These are phyloP conservation scores for Gallinago paraguaiae DNA, from an alignment of 2,113 vertebrate genomes.

Conservation along the genomic window DNA sequence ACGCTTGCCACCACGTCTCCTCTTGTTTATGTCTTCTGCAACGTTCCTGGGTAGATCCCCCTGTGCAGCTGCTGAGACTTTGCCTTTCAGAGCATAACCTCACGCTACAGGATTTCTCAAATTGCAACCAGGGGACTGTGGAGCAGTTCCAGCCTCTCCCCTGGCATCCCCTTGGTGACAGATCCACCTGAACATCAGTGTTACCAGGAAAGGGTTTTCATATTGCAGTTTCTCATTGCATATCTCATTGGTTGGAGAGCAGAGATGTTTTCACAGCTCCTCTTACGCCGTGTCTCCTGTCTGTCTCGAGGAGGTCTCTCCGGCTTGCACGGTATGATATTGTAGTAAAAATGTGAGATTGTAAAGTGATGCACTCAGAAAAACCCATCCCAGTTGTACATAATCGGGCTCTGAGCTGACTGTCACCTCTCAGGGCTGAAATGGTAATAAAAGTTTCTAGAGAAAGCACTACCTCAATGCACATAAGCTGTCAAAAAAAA, in stretches of 20 bases:
- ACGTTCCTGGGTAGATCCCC: not conserved
- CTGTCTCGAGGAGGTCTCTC: not conserved
- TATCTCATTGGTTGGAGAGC: not conserved
- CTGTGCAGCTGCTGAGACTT: not conserved
- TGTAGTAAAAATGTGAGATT: not conserved
- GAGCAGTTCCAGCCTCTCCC: not conserved
- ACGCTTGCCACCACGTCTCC: not conserved
- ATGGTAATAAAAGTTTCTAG: not conserved
- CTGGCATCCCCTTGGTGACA: not conserved
- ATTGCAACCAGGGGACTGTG: not conserved
- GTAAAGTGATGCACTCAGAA: not conserved
- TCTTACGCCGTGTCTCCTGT: not conserved
- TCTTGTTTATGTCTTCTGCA: too few relatives aligned
- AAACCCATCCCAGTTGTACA: not conserved
- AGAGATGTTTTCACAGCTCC: not conserved
- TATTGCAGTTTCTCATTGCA: rapidly evolving
- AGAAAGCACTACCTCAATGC: not conserved
- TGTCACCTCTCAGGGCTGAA: not conserved
- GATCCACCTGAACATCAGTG: not conserved
- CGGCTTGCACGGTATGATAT: not conserved
- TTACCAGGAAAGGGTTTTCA: not conserved
- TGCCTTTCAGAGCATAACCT: not conserved
- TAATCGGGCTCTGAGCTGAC: not conserved
- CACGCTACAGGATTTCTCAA: not conserved
- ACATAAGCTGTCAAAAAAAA: not conserved